Conservation (phyloP, 2,113 vertebrate species). For the Indri indri region DNA sequence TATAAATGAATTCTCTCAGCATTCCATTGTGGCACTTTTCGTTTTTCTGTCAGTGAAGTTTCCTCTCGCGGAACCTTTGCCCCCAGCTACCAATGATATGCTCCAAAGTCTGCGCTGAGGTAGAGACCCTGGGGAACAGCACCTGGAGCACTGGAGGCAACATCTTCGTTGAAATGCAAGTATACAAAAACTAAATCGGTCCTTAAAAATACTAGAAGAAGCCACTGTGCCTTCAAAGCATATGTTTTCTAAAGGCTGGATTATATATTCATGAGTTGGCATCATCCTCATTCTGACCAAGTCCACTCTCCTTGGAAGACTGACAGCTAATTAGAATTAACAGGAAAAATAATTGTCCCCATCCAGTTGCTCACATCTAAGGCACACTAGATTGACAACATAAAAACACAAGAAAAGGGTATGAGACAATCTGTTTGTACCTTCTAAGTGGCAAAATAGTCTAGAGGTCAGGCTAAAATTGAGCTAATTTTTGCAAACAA, state of each 20-base stretch:
- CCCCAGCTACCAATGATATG: conserved; percentile 62
- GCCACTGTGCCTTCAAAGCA: conserved; percentile 41
- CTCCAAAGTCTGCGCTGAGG: conserved; percentile 58
- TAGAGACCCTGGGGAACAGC: conserved; percentile 25
- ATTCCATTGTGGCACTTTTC: conserved; percentile 75
- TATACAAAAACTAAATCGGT: neutral
- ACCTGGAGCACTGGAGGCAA: conserved; percentile 68
- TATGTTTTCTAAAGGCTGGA: conserved; percentile 7
- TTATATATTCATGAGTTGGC: conserved; percentile 63
- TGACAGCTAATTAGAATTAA: conserved; percentile 80
- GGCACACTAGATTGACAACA: conserved; percentile 62
- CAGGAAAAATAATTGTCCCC: conserved; percentile 69
- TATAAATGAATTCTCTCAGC: conserved; percentile 78
- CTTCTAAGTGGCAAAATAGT: conserved; percentile 72
- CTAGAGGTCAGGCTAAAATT: conserved; percentile 72
- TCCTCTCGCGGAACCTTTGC: conserved; percentile 72
- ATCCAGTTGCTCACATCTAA: conserved; percentile 75
- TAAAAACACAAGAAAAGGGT: conserved; percentile 74
- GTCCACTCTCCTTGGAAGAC: conserved; percentile 69
- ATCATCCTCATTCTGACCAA: conserved; percentile 68
- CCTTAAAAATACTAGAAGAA: neutral
- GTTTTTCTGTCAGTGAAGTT: conserved; percentile 79
- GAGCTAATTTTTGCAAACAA: conserved; percentile 77
- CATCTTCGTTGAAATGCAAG: conserved; percentile 28
- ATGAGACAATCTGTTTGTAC: conserved; percentile 70